Base-by-base conservation (phyloP, 1,140 invertebrate species). In the Venturia canescens region DNA sequence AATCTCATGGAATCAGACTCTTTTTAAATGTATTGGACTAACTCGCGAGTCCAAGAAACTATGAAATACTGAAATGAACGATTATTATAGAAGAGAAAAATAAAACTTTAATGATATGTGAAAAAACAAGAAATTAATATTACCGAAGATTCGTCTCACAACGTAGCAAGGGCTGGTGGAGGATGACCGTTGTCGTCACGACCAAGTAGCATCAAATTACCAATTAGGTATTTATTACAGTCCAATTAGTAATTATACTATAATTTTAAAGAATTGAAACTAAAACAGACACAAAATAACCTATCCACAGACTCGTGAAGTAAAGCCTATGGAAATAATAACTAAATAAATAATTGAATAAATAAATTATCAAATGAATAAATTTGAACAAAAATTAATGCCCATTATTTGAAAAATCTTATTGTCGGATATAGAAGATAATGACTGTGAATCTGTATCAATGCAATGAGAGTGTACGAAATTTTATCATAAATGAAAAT, bases 131-230 rank as follows among this genome's bases (percentile, higher is more conserved):
- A 29, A 71, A 71, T 71, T 50, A 82, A 31, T 11, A 9, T 71
- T 79, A 72, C 7, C 48, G 74, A 80, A 60, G 57, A 80, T 60
- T 72, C 50, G 53, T 72, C 53, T 74, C 29, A 80, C 50, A 80
- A 66, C 13, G 13, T 72, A 74, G 71, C 71, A 21, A 50, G 71
- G 23, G 38, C 60, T 26, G 69, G 50, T 83, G 79, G 79, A 80
- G 78, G 79, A 80, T 83, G 72, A 82, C 70, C 78, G 78, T 72
- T 80, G 63, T 80, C 66, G 81, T 83, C 82, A 74, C 74, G 82
- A 83, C 82, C 82, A 83, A 83, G 66, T 80, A 83, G 34, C 78
- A 70, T 77, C 79, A 83, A 69, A 67, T 79, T 21, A n/a, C n/a
- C n/a, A 74, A 70, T 80, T 13, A 76, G 53, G n/a, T 76, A 76